Conservation (phyloP, 2,888 invertebrate species). For the Thereva unica region DNA sequence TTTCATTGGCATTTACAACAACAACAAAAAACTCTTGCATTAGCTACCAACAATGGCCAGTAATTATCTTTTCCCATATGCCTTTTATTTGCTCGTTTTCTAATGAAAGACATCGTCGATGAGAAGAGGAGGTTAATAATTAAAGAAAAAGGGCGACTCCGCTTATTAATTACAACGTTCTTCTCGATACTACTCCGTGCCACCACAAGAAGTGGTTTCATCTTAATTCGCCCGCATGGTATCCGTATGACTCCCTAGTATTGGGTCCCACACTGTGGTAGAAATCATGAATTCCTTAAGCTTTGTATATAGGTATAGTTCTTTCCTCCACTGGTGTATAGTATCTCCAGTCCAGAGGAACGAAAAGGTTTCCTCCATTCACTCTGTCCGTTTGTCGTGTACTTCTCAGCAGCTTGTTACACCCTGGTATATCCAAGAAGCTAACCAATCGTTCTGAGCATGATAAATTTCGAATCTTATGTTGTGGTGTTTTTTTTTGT, state of each 20-base stretch:
- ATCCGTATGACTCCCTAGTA: slow-evolving; percentile 14
- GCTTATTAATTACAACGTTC: slow-evolving; percentile 23
- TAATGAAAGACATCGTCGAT: slow-evolving; percentile 4
- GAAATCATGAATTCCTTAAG: background rate
- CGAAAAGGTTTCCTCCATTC: too few relatives aligned
- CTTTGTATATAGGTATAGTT: too few relatives aligned
- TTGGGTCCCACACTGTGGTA: background rate
- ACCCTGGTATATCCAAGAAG: background rate
- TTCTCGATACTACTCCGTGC: too few relatives aligned
- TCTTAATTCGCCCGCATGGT: slow-evolving; percentile 28
- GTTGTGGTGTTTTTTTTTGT: background rate
- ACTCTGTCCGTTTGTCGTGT: too few relatives aligned
- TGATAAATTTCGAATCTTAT: slow-evolving; percentile 16
- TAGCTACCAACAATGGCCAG: too few relatives aligned
- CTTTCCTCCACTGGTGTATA: too few relatives aligned
- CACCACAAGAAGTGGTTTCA: slow-evolving; percentile 15
- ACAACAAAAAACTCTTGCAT: too few relatives aligned
- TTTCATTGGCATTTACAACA: too few relatives aligned
- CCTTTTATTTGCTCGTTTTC: background rate
- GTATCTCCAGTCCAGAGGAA: too few relatives aligned
- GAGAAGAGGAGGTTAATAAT: slow-evolving; percentile 15
- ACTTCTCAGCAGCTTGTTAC: background rate
- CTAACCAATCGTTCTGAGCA: slow-evolving; percentile 12
- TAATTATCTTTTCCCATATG: too few relatives aligned
- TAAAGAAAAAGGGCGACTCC: slow-evolving; percentile 20